Evolutionary conservation across 2,888 invertebrate species (phyloP).

Genomic region (Anodontia alba): DNA sequence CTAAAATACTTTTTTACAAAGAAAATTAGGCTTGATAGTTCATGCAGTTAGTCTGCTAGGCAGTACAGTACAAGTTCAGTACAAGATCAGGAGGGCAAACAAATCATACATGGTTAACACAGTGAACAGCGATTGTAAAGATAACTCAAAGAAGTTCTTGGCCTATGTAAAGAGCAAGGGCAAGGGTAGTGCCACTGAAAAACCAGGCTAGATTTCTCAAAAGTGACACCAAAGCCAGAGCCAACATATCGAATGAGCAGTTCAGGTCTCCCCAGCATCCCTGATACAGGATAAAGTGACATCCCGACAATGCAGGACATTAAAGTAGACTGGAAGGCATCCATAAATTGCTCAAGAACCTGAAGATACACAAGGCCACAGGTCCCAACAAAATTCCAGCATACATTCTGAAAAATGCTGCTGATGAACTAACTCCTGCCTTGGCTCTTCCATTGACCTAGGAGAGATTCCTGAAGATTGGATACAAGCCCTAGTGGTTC

Average conservation of each 20-base stretch:
- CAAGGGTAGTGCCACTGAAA: conserved; percentile 43
- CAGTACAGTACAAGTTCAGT: too few species aligned
- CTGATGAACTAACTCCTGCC: conserved; percentile 23
- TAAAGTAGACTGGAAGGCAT: conserved; percentile 33
- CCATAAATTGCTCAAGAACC: conserved; percentile 21
- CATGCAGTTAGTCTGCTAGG: too few species aligned
- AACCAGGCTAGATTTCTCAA: conserved; percentile 53
- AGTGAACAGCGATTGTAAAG: conserved; percentile 6
- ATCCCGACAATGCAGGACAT: conserved; percentile 36
- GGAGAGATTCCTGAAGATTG: conserved; percentile 40
- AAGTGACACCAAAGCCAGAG: conserved; percentile 42
- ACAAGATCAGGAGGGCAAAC: conserved; percentile 5
- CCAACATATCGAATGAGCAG: conserved; percentile 56
- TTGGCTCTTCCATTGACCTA: conserved; percentile 28
- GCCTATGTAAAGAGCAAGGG: conserved; percentile 48
- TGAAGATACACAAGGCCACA: conserved; percentile 32
- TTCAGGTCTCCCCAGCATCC: conserved; percentile 35
- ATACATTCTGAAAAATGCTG: conserved; percentile 18
- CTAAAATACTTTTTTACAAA: too few species aligned
- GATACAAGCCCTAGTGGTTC: conserved; percentile 29
- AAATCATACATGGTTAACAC: background rate
- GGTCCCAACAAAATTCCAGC: conserved; percentile 27
- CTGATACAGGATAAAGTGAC: conserved; percentile 35
- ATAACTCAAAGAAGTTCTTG: conserved; percentile 43
- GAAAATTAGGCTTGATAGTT: too few species aligned